Conservation (phyloP, 2,797 vertebrate species). For the Telmatherina bonti region DNA sequence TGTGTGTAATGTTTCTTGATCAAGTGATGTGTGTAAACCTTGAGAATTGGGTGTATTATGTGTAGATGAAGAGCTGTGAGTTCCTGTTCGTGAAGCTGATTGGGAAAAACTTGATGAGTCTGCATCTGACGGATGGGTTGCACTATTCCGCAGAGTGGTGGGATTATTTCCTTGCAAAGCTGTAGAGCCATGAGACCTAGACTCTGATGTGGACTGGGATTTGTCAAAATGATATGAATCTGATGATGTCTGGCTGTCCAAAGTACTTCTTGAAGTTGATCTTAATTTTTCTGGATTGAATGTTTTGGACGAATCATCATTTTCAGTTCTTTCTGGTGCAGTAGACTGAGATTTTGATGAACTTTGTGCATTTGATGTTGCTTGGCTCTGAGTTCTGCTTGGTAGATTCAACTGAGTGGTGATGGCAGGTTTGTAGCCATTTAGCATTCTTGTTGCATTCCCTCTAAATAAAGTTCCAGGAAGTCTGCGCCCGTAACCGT, state of each 20-base stretch:
- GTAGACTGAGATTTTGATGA: constrained; percentile 56
- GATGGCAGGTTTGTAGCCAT: constrained; percentile 68
- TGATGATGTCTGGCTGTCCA: constrained; percentile 33
- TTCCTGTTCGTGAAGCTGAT: constrained; percentile 42
- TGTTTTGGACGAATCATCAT: constrained; percentile 32
- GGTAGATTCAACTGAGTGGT: constrained; percentile 62
- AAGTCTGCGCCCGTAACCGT: constrained; percentile 68
- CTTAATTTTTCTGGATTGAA: constrained; percentile 36
- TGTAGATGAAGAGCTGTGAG: constrained; percentile 41
- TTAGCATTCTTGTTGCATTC: constrained; percentile 68
- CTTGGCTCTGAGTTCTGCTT: constrained; percentile 58
- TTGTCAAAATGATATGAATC: constrained; percentile 40
- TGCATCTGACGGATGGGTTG: constrained; percentile 17
- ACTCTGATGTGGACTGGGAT: constrained; percentile 30
- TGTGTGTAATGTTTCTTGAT: constrained; percentile 38
- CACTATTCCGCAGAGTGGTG: constrained; percentile 38
- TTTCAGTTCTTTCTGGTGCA: constrained; percentile 60
- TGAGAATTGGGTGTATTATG: constrained; percentile 51
- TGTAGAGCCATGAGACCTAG: constrained; percentile 33
- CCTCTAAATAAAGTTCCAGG: constrained; percentile 65
- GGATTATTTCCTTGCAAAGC: constrained; percentile 21
- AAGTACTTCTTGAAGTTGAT: constrained; percentile 27
- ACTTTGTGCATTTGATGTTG: constrained; percentile 41
- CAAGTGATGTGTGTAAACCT: constrained; percentile 41
- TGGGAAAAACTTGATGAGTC: constrained; percentile 38